Percentiles rank a stretch among this genome's conserved stretches.
These are phyloP conservation scores for Cantharis rustica DNA, from an alignment of 2,888 invertebrate species.

Conservation along the genomic window DNA sequence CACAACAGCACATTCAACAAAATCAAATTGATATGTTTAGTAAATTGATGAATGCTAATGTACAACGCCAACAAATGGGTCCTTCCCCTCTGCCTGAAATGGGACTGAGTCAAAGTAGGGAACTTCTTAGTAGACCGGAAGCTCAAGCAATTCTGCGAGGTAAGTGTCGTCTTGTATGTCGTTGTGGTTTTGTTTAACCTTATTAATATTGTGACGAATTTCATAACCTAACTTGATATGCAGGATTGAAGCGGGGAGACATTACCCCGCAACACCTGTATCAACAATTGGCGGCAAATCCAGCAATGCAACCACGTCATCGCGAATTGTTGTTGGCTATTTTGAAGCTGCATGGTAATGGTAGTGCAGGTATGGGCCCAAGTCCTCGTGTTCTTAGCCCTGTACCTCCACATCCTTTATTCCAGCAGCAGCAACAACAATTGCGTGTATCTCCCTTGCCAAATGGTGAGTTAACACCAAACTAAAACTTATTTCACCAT, in stretches of 20 bases:
- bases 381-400: conserved; percentile 53
- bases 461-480: conserved; percentile 57
- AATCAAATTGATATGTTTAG: conserved; percentile 53
- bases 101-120: conserved; percentile 61
- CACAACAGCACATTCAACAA: conserved; percentile 44
- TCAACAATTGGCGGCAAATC: conserved; percentile 75
- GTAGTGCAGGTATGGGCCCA: conserved; percentile 51
- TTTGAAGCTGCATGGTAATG: conserved; percentile 59
- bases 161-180: conserved; percentile 43
- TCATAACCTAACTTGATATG: conserved; percentile 21
- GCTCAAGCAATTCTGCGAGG: conserved; percentile 79
- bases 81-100: conserved; percentile 56
- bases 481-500: conserved; percentile 2
- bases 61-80: conserved; percentile 43
- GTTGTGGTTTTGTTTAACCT: neutral
- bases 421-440: conserved; percentile 57
- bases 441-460: conserved; percentile 67
- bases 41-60: conserved; percentile 50
- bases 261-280: conserved; percentile 75
- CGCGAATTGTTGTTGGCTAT: conserved; percentile 73
- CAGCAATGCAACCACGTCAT: conserved; percentile 74
- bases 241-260: conserved; percentile 77
- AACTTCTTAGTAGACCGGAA: conserved; percentile 73
- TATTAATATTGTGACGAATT: neutral
- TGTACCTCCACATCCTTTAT: conserved; percentile 51